A percentile compares a stretch with the other conserved stretches of the same genome.
phyloP scores from a whole-genome alignment of 2,113 vertebrate genomes.

The Pollimyrus isidori region DNA sequence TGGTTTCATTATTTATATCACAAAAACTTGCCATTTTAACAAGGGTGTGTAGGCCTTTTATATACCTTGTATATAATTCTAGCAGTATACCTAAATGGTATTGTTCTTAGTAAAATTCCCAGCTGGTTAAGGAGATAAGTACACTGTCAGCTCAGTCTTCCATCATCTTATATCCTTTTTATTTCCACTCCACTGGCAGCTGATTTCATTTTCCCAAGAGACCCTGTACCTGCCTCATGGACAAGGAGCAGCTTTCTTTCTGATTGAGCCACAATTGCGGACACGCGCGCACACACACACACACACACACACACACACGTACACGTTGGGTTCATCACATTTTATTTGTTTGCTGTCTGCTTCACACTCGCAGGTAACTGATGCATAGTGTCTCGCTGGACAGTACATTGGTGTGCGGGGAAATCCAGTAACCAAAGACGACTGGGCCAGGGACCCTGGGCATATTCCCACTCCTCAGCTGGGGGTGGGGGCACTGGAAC shows the following conservation, averaged over 20 bases:
- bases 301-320: not conserved
- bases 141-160: not conserved
- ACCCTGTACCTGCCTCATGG: not conserved
- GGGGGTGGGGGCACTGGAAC: not conserved
- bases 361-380: not conserved
- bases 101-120: not conserved
- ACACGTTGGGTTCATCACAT: not conserved
- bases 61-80: not conserved
- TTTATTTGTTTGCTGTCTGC: not conserved
- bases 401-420: not conserved
- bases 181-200: not conserved
- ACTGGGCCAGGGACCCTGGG: not conserved
- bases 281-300: not conserved
- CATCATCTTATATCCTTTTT: not conserved
- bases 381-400: not conserved
- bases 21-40: not conserved
- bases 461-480: not conserved
- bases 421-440: not conserved
- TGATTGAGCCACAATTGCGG: not conserved
- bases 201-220: not conserved
- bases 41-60: not conserved
- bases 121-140: not conserved
- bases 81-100: not conserved
- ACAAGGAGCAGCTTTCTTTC: not conserved
- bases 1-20: not conserved